A percentile compares a stretch with the other conserved stretches of the same genome.
Conservation (phyloP, 2,113 vertebrate genomes). For the Aramus guarauna region DNA sequence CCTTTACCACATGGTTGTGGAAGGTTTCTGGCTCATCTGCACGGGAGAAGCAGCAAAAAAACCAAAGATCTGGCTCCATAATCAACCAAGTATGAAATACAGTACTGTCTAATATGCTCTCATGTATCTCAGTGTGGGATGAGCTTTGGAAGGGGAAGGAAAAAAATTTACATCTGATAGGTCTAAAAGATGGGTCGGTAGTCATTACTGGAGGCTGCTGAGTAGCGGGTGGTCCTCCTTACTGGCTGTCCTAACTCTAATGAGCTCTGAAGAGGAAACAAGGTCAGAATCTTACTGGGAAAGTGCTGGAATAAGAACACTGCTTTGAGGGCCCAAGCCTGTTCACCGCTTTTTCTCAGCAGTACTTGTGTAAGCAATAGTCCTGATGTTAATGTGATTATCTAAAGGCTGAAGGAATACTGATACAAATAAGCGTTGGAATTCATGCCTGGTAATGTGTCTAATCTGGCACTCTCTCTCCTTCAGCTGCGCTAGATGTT, state of each 20-base stretch:
- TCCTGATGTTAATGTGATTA: conserved; percentile 36
- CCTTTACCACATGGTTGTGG: neutral
- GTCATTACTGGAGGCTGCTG: neutral
- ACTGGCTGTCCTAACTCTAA: neutral
- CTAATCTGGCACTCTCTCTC: conserved; percentile 17
- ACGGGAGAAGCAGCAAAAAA: neutral
- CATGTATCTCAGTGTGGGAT: neutral
- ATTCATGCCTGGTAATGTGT: conserved; percentile 27
- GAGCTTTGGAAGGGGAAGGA: neutral
- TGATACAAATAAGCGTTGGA: conserved; percentile 17
- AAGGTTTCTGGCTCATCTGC: neutral
- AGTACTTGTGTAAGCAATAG: conserved; percentile 28
- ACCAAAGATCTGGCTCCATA: neutral
- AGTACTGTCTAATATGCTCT: neutral
- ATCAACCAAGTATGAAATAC: neutral
- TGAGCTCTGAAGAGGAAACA: neutral
- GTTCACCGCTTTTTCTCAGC: conserved; percentile 6
- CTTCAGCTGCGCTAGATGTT: conserved; percentile 17
- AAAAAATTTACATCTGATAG: neutral
- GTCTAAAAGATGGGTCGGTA: neutral
- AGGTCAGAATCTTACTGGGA: neutral
- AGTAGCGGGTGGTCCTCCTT: neutral
- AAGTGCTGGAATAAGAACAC: neutral
- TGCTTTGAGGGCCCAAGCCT: neutral
- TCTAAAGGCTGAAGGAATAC: conserved; percentile 12